Evolutionary conservation across 2,888 invertebrate species (phyloP).

Genomic region (Ornithoptera alexandrae): DNA sequence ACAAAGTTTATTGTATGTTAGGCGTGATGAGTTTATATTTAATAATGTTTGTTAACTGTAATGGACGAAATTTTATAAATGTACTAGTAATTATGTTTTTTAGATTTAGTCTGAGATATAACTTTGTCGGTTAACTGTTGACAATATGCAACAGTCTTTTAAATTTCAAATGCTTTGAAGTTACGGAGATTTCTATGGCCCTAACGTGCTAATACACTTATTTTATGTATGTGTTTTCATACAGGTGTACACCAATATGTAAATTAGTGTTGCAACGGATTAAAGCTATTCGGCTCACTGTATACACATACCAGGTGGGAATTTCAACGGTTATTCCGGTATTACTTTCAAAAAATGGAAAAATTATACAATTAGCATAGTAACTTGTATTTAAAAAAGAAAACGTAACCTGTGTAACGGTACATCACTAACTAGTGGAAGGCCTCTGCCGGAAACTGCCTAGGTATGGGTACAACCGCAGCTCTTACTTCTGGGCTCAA

Average conservation of each 20-base stretch:
- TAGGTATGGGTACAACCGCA: too few species aligned
- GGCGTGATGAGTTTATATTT: too few species aligned
- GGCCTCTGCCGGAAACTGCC: too few species aligned
- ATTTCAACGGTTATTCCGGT: conserved; percentile 9
- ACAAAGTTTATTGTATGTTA: too few species aligned
- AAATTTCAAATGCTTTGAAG: not conserved
- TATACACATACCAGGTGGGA: conserved; percentile 12
- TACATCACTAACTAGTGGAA: not conserved
- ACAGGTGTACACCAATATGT: conserved; percentile 28
- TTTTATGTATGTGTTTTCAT: conserved; percentile 14
- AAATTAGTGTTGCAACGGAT: conserved; percentile 25
- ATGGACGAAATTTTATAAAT: too few species aligned
- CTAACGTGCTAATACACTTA: conserved; percentile 7
- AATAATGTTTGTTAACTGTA: too few species aligned
- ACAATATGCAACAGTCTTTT: not conserved
- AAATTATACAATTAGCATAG: not conserved
- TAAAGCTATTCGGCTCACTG: conserved; percentile 5
- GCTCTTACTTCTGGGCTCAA: too few species aligned
- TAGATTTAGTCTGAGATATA: not conserved
- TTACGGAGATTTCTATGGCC: not conserved
- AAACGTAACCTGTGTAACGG: not conserved
- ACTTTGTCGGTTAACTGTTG: not conserved
- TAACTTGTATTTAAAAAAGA: not conserved
- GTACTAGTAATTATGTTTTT: not conserved
- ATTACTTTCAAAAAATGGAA: conserved; percentile 10